A percentile compares a stretch with the other conserved stretches of the same genome.
Conservation (phyloP, 2,113 vertebrate genomes). For the Micromys minutus region DNA sequence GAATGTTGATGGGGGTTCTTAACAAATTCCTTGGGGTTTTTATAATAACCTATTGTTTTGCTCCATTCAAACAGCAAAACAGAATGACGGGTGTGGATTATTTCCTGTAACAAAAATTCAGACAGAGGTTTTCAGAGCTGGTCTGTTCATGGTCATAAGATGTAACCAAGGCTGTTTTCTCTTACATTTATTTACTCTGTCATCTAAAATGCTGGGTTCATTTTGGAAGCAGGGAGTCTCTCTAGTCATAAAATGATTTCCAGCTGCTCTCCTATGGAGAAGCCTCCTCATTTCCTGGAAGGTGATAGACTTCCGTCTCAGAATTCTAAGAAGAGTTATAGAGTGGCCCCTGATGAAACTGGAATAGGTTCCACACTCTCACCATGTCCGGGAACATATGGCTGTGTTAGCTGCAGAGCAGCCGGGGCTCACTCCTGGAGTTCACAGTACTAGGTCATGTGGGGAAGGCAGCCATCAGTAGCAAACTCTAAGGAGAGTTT, state of each 20-base stretch:
- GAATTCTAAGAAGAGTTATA: conserved; percentile 22
- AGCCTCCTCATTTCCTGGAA: not conserved
- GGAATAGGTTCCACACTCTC: not conserved
- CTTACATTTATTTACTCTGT: not conserved
- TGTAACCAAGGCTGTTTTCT: not conserved
- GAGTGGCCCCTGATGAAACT: not conserved
- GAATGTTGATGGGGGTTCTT: not conserved
- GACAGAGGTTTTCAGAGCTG: not conserved
- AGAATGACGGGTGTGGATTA: not conserved
- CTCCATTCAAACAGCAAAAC: not conserved
- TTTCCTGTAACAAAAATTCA: conserved; percentile 38
- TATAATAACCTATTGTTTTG: not conserved
- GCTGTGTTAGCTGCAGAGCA: not conserved
- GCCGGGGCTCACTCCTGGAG: not conserved
- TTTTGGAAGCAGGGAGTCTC: not conserved
- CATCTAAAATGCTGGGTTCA: not conserved
- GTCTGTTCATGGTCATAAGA: not conserved
- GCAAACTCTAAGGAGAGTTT: not conserved
- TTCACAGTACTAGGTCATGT: not conserved
- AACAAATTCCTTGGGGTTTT: not conserved
- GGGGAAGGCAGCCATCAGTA: not conserved
- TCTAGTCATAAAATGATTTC: not conserved
- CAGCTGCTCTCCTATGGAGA: not conserved
- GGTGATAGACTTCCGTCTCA: not conserved
- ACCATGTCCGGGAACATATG: not conserved